Evolutionary conservation across 2,888 invertebrate genomes (phyloP), one percentile per base, ranked within the genome.

Genomic region (Torymus tubicola): DNA sequence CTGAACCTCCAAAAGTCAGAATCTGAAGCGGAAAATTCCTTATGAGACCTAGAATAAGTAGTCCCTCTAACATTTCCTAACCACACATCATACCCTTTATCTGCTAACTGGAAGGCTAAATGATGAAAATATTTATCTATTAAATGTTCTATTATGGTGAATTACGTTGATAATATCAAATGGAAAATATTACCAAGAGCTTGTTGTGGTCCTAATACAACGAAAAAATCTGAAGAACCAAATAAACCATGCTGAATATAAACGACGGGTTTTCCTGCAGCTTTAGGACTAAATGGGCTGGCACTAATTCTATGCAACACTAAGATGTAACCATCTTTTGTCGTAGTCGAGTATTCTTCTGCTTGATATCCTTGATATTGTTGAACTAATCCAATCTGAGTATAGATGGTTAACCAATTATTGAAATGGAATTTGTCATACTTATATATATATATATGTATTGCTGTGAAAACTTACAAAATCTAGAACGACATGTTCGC

Each of bases 31-130:
- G 50, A 60, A 50, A n/a, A 5, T 13, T n/a, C 14, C 10, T 8
- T 16, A 42, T 74, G 65, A 8, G 14, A 31, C 8, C 55, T 53
- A 8, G 73, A 74, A n/a, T 64, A 74, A 14, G 53, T 8, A 16
- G 31, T 74, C 5, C 73, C 73, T 42, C 73, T 74, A 4, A 16
- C 57, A 16, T 74, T 74, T 16, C 65, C 73, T 2, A 74, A 4
- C 73, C 73, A 74, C 0, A 74, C 64, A 13, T 74, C 73, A 12
- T 64, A 74, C 0, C 73, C 64, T 12, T 55, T 57, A 42, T 74
- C 73, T 11, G 70, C 70, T 60, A 70, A 18, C 14, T 13, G 13
- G 14, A 70, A 70, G 18, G 70, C 70, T 70, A 14, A 2, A 60
- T 42, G 42, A 42, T 42, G 8, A 42, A 8, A 42, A 42, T 42